phyloP scores from a whole-genome alignment of 2,888 invertebrate species.

The Zeuzera pyrina region DNA sequence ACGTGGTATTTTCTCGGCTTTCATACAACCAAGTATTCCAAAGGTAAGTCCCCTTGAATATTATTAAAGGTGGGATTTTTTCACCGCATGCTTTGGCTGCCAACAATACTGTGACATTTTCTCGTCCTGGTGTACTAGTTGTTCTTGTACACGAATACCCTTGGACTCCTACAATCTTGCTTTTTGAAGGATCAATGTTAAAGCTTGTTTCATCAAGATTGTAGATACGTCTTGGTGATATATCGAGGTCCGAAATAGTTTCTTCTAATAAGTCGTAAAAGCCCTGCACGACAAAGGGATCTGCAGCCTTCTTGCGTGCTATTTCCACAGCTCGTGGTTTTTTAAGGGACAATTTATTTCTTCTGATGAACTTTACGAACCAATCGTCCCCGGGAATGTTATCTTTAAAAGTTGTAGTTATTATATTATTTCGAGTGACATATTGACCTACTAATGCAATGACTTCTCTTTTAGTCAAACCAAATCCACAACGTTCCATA shows the following conservation, averaged over 20 bases:
- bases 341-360: conserved; percentile 14
- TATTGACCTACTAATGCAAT: conserved; percentile 19
- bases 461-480: conserved; percentile 23
- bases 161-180: conserved; percentile 16
- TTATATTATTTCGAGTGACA: conserved; percentile 18
- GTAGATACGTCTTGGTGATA: conserved; percentile 18
- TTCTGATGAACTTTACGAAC: conserved; percentile 18
- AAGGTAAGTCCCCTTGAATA: background rate
- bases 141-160: background rate
- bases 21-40: background rate
- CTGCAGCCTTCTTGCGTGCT: conserved; percentile 15
- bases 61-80: conserved; percentile 1
- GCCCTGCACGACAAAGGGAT: conserved; percentile 12
- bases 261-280: conserved; percentile 8
- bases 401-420: conserved; percentile 23
- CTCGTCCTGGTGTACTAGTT: background rate
- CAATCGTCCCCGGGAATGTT: conserved; percentile 22
- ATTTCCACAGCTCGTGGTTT: conserved; percentile 19
- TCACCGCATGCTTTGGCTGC: background rate
- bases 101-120: background rate
- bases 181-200: conserved; percentile 17
- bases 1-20: background rate
- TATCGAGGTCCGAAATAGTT: conserved; percentile 7
- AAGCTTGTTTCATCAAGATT: conserved; percentile 21
- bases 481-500: conserved; percentile 21